Conservation (phyloP, 2,888 invertebrate genomes). For the Sarcophaga rosellei region DNA sequence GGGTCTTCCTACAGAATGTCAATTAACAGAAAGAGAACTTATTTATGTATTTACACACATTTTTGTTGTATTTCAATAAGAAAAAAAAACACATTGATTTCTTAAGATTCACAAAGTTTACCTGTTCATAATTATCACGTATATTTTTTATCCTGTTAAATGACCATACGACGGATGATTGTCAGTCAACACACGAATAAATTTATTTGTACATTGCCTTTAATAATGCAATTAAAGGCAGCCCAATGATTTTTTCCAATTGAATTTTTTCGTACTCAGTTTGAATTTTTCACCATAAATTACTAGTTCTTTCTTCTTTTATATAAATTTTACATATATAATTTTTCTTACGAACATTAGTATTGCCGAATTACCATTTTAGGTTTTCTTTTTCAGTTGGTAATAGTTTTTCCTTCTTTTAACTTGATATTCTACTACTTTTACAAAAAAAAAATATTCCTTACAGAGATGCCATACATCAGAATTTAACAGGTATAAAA, state of each 20-base stretch:
- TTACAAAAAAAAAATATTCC: slow-evolving; percentile 62
- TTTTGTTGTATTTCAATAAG: background rate
- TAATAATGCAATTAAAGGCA: slow-evolving; percentile 27
- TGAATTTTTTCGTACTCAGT: slow-evolving; percentile 7
- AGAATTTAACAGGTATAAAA: background rate
- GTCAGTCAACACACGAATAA: background rate
- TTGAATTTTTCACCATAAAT: slow-evolving; percentile 39
- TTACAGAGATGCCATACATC: slow-evolving; percentile 61
- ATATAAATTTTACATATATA: slow-evolving; percentile 67
- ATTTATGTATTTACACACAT: background rate
- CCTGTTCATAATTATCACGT: slow-evolving; percentile 43
- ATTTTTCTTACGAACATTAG: slow-evolving; percentile 68
- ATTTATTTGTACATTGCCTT: background rate
- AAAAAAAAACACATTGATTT: slow-evolving; percentile 26
- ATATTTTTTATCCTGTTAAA: slow-evolving; percentile 36
- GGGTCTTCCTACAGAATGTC: slow-evolving; percentile 17
- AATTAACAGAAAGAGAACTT: background rate
- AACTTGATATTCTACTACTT: slow-evolving; percentile 68
- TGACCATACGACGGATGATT: slow-evolving; percentile 34
- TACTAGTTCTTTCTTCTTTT: slow-evolving; percentile 54
- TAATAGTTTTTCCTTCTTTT: slow-evolving; percentile 68
- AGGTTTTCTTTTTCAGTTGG: slow-evolving; percentile 67
- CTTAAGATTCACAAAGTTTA: slow-evolving; percentile 29
- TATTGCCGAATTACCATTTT: slow-evolving; percentile 69
- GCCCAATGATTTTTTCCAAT: slow-evolving; percentile 16